Evolutionary conservation across 2,113 vertebrate species (phyloP), one percentile per base, ranked within the genome.

Genomic region (Herpetotheres cachinnans): DNA sequence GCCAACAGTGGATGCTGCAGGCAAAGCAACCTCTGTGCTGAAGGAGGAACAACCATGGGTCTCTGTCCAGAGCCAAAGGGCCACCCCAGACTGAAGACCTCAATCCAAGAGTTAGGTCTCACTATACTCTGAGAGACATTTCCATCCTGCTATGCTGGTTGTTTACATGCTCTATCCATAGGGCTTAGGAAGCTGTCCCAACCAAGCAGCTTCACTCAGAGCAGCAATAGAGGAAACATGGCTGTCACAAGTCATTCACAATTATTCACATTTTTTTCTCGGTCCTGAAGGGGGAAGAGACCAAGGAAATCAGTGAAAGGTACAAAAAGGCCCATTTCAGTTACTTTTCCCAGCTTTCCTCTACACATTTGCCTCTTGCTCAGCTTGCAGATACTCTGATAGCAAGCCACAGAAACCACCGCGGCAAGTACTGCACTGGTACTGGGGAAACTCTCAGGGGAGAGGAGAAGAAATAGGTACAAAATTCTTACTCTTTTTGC

Each of bases 401-500:
- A 85, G 54, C 61, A 93, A 95, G 82, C 95, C 89, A 93, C 90
- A 90, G 84, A 95, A 96, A 96, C 70, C 71, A 79, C 93, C 32
- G 24, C n/a, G 17, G 92, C 94, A 95, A 96, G 95, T 97, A 87
- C 91, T 93, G 93, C 79, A 91, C 49, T 62, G 15, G 86, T 94
- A 95, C 71, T 49, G 79, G 50, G 40, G 61, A 91, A 94, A 91
- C 30, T 86, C 93, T 77, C 90, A 49, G 32, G 59, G 81, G 86
- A 71, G 30, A 85, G 36, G 26, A 80, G 79, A 87, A 95, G 80
- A 95, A 97, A 93, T 82, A 92, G 82, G 79, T 95, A 97, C 8
- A n/a, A 97, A 97, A 95, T 82, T 93, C 94, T 98, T 98, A 96
- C 96, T 95, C 96, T 94, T 96, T 97, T 97, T 95, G 92, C 96